Evolutionary conservation across 2,888 invertebrate genomes (phyloP).

Genomic region (Cremastobaeus sp.): DNA sequence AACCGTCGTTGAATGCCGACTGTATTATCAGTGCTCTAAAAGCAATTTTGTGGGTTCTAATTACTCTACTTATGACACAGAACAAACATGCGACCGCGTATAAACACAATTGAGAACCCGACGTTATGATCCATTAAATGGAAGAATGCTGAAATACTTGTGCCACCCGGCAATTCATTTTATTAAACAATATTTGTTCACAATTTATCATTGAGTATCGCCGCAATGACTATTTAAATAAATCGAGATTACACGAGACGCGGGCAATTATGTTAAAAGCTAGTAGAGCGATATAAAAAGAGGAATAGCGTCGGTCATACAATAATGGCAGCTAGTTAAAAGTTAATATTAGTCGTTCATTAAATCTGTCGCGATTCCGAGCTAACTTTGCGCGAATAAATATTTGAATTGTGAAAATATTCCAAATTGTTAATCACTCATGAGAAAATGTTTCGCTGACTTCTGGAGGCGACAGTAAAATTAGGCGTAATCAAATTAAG

Average conservation of each 20-base stretch:
- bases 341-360: conserved; percentile 28
- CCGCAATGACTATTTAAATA: conserved; percentile 2
- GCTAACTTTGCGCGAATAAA: conserved; percentile 5
- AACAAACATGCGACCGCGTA: too few relatives aligned
- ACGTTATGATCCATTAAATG: too few relatives aligned
- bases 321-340: conserved; percentile 17
- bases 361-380: conserved; percentile 18
- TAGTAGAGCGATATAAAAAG: background rate
- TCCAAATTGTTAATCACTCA: conserved; percentile 27
- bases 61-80: too few relatives aligned
- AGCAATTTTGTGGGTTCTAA: too few relatives aligned
- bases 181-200: conserved; percentile 11
- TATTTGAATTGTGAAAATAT: conserved; percentile 31
- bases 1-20: too few relatives aligned
- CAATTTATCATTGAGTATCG: too few relatives aligned
- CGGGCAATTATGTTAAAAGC: conserved; percentile 33
- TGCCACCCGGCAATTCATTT: too few relatives aligned
- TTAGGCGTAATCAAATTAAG: conserved; percentile 45
- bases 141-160: too few relatives aligned
- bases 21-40: too few relatives aligned
- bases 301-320: background rate
- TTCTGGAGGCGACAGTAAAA: conserved; percentile 22
- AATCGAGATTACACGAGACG: background rate
- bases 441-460: conserved; percentile 14
- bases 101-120: too few relatives aligned